Evolutionary conservation across 2,797 vertebrate species (phyloP), one percentile per base, ranked within the genome.

Genomic region (Hydrocynus forskahlii): DNA sequence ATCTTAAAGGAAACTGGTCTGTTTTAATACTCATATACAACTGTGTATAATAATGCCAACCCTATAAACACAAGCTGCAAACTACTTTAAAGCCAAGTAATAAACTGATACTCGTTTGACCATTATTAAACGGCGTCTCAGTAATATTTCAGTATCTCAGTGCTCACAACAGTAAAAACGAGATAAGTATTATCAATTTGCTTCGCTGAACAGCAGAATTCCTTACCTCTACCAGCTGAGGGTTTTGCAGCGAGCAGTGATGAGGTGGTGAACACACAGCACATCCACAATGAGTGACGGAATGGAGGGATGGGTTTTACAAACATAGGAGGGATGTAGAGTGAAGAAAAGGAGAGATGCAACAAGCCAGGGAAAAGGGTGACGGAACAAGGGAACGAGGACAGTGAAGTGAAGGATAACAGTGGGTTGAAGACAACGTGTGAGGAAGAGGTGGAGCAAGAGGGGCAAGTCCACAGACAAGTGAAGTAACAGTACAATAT

Each of bases 161-260:
- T 55, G 12, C 23, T 40, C 38, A 38, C 5, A 35, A 7, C 7
- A 17, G 7, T 14, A 7, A 66, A 9, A 66, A 2, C 40, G 14
- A 7, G 35, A 19, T 16, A 38, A 52, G 60, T 35, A 75, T 13
- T 35, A 35, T 29, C 14, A 38, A 59, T 54, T 50, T 67, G 50
- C 43, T 71, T 87, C 85, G 76, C 81, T 90, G 78, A 43, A 81
- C 76, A 76, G 67, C 64, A 64, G 60, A 48, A 25, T 75, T 43
- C 89, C 95, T 95, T 95, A 95, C 95, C 94, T 95, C 95, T 79
- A 92, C 88, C 91, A 95, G 93, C 95, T 95, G 92, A 90, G 90
- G 84, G 90, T 91, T 92, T 88, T 88, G 93, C 87, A 92, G 92
- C 91, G 88, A 93, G 91, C 91, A 92, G 90, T 93, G 92, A 90